phyloP scores from a whole-genome alignment of 1,140 invertebrate species.

The Lepidurus arcticus region DNA sequence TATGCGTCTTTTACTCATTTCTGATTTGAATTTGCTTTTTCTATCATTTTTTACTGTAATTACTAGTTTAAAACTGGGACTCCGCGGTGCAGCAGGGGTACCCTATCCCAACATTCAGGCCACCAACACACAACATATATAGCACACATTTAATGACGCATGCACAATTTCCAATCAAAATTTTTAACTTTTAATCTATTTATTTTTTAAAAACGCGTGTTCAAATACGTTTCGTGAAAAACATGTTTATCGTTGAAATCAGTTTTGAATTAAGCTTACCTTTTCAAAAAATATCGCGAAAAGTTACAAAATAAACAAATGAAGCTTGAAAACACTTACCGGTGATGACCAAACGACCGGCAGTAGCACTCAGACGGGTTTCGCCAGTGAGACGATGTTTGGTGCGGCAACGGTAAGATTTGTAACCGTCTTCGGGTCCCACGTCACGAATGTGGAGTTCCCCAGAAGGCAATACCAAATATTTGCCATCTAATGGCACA shows the following conservation, averaged over 20 bases:
- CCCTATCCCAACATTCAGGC: slow-evolving; percentile 98
- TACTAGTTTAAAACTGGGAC: slow-evolving; percentile 14
- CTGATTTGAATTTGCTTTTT: background rate
- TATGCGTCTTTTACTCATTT: background rate
- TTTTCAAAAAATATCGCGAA: slow-evolving; percentile 20
- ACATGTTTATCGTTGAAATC: background rate
- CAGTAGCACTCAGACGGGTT: slow-evolving; percentile 84
- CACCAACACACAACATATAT: slow-evolving; percentile 33
- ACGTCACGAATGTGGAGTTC: slow-evolving; percentile 90
- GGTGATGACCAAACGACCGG: slow-evolving; percentile 89
- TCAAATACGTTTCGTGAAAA: background rate
- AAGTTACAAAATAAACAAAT: slow-evolving; percentile 10
- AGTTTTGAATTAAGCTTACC: background rate
- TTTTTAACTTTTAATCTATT: background rate
- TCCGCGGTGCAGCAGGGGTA: slow-evolving; percentile 64
- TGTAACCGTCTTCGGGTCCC: slow-evolving; percentile 86
- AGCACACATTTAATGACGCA: background rate
- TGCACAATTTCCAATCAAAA: background rate
- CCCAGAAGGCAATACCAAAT: slow-evolving; percentile 83
- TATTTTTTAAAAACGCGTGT: background rate
- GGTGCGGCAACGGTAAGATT: slow-evolving; percentile 77
- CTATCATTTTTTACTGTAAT: background rate
- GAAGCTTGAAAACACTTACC: slow-evolving; percentile 59
- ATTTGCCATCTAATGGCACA: slow-evolving; percentile 72
- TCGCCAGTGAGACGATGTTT: slow-evolving; percentile 89